Percentiles rank a stretch among this genome's conserved stretches.
Evolutionary conservation across 2,797 vertebrate species (phyloP).

Genomic region (Sebastiscus albofasciatus): DNA sequence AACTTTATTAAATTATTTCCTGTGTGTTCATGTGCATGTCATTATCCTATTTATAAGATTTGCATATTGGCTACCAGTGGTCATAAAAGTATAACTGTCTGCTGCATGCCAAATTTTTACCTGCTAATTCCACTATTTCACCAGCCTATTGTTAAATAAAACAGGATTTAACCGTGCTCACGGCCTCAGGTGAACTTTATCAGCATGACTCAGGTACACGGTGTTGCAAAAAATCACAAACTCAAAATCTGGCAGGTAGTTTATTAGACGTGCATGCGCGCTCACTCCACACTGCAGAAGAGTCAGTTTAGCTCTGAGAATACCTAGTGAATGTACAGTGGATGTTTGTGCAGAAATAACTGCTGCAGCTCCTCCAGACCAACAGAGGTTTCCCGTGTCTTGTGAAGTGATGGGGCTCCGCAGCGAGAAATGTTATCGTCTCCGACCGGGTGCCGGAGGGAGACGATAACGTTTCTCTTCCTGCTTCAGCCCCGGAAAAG

Average conservation of each 20-base stretch:
- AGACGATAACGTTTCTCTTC: too few relatives aligned
- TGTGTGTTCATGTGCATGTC: background rate
- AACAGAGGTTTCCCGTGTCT: too few relatives aligned
- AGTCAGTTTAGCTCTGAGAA: too few relatives aligned
- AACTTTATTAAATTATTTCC: background rate
- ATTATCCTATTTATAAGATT: background rate
- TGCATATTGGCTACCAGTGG: background rate
- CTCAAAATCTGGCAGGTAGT: background rate
- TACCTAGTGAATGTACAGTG: too few relatives aligned
- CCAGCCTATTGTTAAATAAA: background rate
- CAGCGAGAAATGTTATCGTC: too few relatives aligned
- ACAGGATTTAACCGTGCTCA: background rate
- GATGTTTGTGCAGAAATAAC: too few relatives aligned
- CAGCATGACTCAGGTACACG: background rate
- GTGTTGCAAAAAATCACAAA: background rate
- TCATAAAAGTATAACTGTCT: background rate
- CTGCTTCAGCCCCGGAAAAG: too few relatives aligned
- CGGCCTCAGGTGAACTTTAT: background rate
- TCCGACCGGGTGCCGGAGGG: too few relatives aligned
- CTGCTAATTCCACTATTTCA: background rate
- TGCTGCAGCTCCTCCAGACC: too few relatives aligned
- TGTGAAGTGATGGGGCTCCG: too few relatives aligned
- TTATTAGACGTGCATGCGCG: background rate
- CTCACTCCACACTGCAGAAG: too few relatives aligned
- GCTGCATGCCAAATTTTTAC: background rate